A percentile compares a stretch with the other conserved stretches of the same genome.
Evolutionary conservation across 2,888 invertebrate species (phyloP).

Genomic region (Pediacus dermestoides): DNA sequence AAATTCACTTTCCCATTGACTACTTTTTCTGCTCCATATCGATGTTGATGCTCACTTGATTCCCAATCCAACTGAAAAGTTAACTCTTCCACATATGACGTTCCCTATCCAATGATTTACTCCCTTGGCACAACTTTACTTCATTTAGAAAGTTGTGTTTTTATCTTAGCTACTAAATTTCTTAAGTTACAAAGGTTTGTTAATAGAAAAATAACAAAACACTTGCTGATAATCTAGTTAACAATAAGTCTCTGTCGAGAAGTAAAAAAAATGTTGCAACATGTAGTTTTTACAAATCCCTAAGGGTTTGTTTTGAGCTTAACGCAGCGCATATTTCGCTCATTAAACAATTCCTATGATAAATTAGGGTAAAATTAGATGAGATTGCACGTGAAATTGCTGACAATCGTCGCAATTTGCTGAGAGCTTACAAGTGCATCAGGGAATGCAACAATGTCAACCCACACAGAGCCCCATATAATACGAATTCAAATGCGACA

Average conservation of each 20-base stretch:
- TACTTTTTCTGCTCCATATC: conserved; percentile 9
- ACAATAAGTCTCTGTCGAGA: too few relatives aligned
- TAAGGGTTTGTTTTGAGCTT: background rate
- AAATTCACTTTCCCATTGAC: conserved; percentile 10
- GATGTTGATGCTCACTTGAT: conserved; percentile 10
- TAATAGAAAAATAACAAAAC: too few relatives aligned
- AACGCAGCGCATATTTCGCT: too few relatives aligned
- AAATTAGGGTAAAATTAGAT: background rate
- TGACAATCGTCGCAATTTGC: conserved; percentile 1
- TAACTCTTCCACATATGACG: too few relatives aligned
- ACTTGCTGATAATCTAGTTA: too few relatives aligned
- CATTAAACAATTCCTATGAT: background rate
- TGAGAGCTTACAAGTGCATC: conserved; percentile 1
- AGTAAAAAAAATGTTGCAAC: too few relatives aligned
- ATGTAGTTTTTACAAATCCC: too few relatives aligned
- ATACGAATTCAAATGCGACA: background rate
- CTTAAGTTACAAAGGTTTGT: too few relatives aligned
- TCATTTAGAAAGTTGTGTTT: too few relatives aligned
- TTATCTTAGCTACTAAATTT: too few relatives aligned
- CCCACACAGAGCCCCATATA: background rate
- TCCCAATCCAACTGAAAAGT: conserved; percentile 6
- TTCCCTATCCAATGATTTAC: too few relatives aligned
- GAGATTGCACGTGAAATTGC: background rate
- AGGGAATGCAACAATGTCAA: background rate
- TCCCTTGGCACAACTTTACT: too few relatives aligned